Base-by-base conservation (phyloP, 2,888 invertebrate species). In the Drosophila mimica region DNA sequence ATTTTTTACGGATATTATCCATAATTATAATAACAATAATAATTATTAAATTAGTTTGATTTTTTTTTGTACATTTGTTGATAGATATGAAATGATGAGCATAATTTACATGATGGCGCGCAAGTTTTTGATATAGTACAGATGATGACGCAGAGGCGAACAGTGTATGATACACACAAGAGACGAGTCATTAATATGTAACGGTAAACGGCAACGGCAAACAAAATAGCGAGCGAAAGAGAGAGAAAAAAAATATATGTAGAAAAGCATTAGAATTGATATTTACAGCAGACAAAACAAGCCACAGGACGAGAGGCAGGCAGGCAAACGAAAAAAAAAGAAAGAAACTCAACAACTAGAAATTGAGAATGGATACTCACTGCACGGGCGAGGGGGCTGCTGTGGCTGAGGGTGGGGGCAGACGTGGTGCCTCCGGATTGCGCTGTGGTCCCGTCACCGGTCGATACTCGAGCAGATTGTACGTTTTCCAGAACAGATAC, bases 401-500 rank as follows among this genome's bases (percentile, higher is more conserved):
- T 51, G 88, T 89, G 1, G 91, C 84, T 31, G 91, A 79, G 3
- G 92, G 94, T 28, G 94, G 94, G 82, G 96, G 96, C 83, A 96
- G 96, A 6, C 79, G 89, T 61, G 92, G 91, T 9, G 95, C 94
- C 66, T 93, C 90, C 7, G 92, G 88, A 79, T 91, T 91, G 4
- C 90, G 73, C n/a, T 88, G 90, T 4, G 97, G 97, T 78, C 97
- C 95, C n/a, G 96, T 94, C 0, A 97, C 97, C 5, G 97, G 97
- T 84, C 97, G 95, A 89, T 98, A 97, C 90, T 97, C 97, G 49
- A 97, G 94, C 5, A 97, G 95, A 88, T 97, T 96, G 92, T 97
- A 97, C 3, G 97, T 96, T 94, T 96, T 96, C 96, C 98, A 97
- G 92, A 97, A 95, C 54, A 98, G 94, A 93, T 96, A 96, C 94